A percentile compares a stretch with the other conserved stretches of the same genome.
These are phyloP conservation scores for Eulemur albifrons DNA, from an alignment of 2,797 vertebrate species.

Conservation along the genomic window DNA sequence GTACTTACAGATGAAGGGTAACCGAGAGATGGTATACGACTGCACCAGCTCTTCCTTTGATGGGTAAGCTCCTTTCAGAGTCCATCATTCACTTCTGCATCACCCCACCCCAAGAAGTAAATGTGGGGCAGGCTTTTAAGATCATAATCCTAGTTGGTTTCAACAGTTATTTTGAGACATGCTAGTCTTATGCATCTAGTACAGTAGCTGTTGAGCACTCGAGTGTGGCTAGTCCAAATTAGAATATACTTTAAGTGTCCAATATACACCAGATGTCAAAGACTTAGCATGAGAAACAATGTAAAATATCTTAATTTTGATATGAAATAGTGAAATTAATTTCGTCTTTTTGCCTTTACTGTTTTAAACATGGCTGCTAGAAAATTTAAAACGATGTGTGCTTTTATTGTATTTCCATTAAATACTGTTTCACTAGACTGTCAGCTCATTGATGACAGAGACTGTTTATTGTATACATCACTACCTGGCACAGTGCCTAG, in stretches of 20 bases:
- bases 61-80: constrained; percentile 84
- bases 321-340: background rate
- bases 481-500: background rate
- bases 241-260: background rate
- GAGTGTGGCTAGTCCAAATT: background rate
- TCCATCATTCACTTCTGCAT: background rate
- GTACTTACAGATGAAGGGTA: constrained; percentile 98
- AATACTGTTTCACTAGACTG: background rate
- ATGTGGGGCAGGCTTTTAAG: background rate
- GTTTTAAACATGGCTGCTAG: background rate
- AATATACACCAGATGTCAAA: background rate
- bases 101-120: background rate
- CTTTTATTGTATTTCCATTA: constrained; percentile 34
- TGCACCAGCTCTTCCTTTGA: constrained; percentile 99
- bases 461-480: background rate
- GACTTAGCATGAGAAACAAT: background rate
- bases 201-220: background rate
- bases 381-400: background rate
- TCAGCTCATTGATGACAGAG: background rate
- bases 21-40: constrained; percentile 98
- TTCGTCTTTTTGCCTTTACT: background rate
- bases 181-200: background rate
- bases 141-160: background rate
- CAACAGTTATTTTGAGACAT: constrained; percentile 11
- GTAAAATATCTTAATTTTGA: background rate